These are phyloP conservation scores for Ypsolopha scabrella DNA, from an alignment of 2,888 invertebrate species.

Conservation along the genomic window DNA sequence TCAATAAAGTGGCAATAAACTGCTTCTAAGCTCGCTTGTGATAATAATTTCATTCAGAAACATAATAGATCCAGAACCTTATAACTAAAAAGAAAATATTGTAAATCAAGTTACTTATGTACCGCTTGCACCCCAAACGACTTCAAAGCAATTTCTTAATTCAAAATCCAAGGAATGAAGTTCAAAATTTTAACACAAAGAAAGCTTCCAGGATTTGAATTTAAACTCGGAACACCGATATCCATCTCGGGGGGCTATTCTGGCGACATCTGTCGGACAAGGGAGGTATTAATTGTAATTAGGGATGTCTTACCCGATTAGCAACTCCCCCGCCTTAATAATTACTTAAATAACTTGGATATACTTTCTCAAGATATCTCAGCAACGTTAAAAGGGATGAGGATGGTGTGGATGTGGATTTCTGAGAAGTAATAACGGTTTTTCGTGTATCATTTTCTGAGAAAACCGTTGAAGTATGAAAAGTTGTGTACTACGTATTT, in stretches of 20 bases:
- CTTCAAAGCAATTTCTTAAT: constrained; percentile 36
- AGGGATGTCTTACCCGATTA: constrained; percentile 32
- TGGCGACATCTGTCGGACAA: constrained; percentile 6
- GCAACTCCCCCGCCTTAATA: constrained; percentile 34
- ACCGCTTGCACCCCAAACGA: constrained; percentile 17
- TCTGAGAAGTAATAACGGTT: too few species aligned
- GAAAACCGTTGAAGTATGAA: too few species aligned
- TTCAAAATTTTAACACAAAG: constrained; percentile 6
- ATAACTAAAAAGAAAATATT: neutral
- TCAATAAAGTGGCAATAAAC: too few species aligned
- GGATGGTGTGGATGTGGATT: constrained; percentile 3
- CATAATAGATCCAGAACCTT: neutral
- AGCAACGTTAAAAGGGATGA: neutral
- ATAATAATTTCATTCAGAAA: too few species aligned
- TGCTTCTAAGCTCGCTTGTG: too few species aligned
- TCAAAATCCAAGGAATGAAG: constrained; percentile 15
- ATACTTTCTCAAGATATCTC: constrained; percentile 4
- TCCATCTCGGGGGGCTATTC: constrained; percentile 10
- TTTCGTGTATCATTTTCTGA: too few species aligned
- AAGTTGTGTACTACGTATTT: too few species aligned
- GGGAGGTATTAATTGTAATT: constrained; percentile 37
- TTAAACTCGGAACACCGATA: constrained; percentile 3
- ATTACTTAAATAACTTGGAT: constrained; percentile 39
- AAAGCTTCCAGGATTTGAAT: neutral
- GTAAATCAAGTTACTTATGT: constrained; percentile 16